These are phyloP conservation scores for Drymonia ruficornis DNA, from an alignment of 2,888 invertebrate species.

Conservation along the genomic window DNA sequence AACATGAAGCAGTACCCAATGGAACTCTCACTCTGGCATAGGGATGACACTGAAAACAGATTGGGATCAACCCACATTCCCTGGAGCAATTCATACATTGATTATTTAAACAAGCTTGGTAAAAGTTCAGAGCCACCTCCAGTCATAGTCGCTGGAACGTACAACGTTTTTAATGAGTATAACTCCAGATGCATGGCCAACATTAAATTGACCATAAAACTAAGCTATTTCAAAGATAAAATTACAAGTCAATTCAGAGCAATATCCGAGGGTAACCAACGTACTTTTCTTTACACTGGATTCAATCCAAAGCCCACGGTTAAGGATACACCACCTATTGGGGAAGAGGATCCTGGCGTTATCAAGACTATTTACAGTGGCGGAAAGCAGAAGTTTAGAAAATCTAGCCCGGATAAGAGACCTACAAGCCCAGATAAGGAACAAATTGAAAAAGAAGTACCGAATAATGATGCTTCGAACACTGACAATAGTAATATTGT, in stretches of 20 bases:
- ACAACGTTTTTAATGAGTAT: constrained; percentile 60
- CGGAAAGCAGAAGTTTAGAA: constrained; percentile 29
- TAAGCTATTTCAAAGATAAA: constrained; percentile 51
- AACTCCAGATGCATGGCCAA: constrained; percentile 60
- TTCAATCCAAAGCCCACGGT: constrained; percentile 27
- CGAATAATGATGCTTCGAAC: neutral
- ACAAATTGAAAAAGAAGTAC: neutral
- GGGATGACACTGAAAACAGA: constrained; percentile 39
- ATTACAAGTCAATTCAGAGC: constrained; percentile 30
- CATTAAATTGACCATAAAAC: constrained; percentile 56
- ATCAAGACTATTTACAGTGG: constrained; percentile 50
- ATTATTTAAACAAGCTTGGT: constrained; percentile 52
- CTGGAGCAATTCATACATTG: constrained; percentile 55
- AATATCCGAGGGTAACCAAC: constrained; percentile 27
- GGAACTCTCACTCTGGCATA: constrained; percentile 58
- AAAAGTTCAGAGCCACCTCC: constrained; percentile 32
- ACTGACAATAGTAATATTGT: neutral
- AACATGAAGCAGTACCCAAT: constrained; percentile 64
- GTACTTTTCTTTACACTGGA: constrained; percentile 24
- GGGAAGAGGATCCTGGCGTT: constrained; percentile 35
- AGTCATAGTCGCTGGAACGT: constrained; percentile 41
- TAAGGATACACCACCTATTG: constrained; percentile 16
- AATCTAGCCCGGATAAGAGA: constrained; percentile 9
- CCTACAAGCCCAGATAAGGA: neutral
- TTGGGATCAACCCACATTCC: constrained; percentile 59